Base-by-base conservation (phyloP, 2,113 vertebrate species). In the Pelobates fuscus region DNA sequence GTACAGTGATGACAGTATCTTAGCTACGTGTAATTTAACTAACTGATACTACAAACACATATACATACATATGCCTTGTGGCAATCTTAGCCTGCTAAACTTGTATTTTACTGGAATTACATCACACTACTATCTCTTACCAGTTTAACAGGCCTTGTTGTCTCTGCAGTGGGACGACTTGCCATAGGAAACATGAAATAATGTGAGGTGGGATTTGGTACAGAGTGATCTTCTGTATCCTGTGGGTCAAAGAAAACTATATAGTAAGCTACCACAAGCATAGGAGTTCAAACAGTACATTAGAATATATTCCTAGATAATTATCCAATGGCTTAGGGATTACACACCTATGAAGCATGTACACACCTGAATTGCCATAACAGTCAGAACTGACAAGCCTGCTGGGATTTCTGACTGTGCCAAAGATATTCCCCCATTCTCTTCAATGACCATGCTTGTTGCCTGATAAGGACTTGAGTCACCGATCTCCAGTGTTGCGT, bases 131-230 rank as follows among this genome's bases (percentile, higher is more conserved):
- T 32, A 15, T 43, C 30, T 79, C 91, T 93, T 83, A 97, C 96
- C 93, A 96, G 89, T 89, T 96, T 98, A 88, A 96, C 92, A 21
- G 94, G 92, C 1, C 93, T 80, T 71, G 92, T 92, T 55, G 88
- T 86, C 79, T 91, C 91, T 80, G 90, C 83, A 55, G 94, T 88
- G n/a, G 91, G 84, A 73, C 86, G 92, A 74, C 90, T 84, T 71
- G 91, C 90, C n/a, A 98, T 77, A 59, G 97, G 94, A 44, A 98
- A 80, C 95, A 98, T 93, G 88, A 99, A 90, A 70, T 96, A 88
- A 60, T 96, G 89, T 18, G 91, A 80, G 59, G 93, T 72, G 1
- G 89, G 84, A n/a, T 86, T 71, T 70, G 93, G 83, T 59, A 91
- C 80, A 70, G 83, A 92, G 57, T 84, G 86, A 72, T 95, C 92